These are phyloP conservation scores for Eueides isabella DNA, from an alignment of 1,140 invertebrate genomes.

Conservation along the genomic window DNA sequence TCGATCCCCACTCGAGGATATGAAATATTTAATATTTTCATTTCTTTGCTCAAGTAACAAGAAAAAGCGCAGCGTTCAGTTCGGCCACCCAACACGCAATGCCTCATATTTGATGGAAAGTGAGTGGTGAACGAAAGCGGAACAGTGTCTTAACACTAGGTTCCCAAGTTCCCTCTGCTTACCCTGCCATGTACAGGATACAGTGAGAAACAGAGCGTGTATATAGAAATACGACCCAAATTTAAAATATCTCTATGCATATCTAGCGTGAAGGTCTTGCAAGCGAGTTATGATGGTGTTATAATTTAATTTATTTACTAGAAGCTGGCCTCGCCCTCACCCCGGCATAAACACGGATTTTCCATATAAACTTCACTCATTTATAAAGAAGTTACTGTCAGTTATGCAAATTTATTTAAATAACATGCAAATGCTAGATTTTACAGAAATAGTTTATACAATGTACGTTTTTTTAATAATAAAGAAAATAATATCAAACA, in stretches of 20 bases:
- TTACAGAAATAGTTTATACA: neutral
- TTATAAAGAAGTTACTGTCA: slow-evolving; percentile 6
- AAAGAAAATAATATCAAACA: neutral
- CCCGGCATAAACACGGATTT: slow-evolving; percentile 4
- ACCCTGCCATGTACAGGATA: no score
- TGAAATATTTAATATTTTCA: no score
- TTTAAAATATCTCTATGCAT: neutral
- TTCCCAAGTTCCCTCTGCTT: no score
- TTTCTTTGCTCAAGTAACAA: no score
- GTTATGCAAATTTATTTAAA: slow-evolving; percentile 8
- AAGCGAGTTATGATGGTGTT: slow-evolving; percentile 1
- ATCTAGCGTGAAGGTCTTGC: slow-evolving; percentile 1
- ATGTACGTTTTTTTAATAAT: neutral
- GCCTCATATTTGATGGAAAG: no score
- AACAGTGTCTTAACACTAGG: no score
- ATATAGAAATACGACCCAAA: neutral
- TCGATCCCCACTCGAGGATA: no score
- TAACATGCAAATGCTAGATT: neutral
- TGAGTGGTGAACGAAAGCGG: no score
- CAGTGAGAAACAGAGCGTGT: no score
- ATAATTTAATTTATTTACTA: slow-evolving; percentile 9
- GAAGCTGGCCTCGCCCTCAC: slow-evolving; percentile 2
- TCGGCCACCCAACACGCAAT: no score
- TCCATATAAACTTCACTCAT: neutral
- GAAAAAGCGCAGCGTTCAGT: no score